phyloP scores from a whole-genome alignment of 2,113 vertebrate genomes.

The Vulpes ferrilata region DNA sequence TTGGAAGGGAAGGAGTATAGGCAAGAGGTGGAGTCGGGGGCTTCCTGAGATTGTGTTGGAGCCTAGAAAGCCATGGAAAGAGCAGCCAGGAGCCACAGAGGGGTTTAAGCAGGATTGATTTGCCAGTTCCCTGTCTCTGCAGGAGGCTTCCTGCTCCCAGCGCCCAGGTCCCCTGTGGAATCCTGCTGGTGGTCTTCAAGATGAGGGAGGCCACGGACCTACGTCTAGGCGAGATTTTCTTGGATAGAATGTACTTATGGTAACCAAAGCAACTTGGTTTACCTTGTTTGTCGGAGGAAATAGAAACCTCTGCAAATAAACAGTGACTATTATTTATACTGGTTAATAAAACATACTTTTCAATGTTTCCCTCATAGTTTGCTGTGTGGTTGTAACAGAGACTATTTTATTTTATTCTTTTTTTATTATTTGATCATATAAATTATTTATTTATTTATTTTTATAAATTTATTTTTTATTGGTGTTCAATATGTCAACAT shows the following conservation, averaged over 20 bases:
- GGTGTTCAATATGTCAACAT: no score
- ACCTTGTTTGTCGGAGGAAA: slow-evolving; percentile 47
- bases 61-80: neutral
- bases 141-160: neutral
- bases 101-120: neutral
- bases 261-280: slow-evolving; percentile 63
- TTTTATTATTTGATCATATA: no score
- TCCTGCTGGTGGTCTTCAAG: slow-evolving; percentile 34
- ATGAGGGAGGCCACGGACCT: slow-evolving; percentile 17
- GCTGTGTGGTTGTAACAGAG: neutral
- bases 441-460: no score
- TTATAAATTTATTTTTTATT: no score
- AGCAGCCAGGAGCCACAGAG: neutral
- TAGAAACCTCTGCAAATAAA: slow-evolving; percentile 42
- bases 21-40: neutral
- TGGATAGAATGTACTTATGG: slow-evolving; percentile 54
- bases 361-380: slow-evolving; percentile 7
- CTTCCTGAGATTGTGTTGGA: neutral
- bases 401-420: neutral
- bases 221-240: slow-evolving; percentile 59
- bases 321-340: neutral
- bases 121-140: neutral
- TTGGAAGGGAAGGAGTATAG: neutral
- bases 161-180: neutral
- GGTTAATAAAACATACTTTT: slow-evolving; percentile 44